Evolutionary conservation across 1,140 invertebrate genomes (phyloP).

Genomic region (Pararge aegeria): DNA sequence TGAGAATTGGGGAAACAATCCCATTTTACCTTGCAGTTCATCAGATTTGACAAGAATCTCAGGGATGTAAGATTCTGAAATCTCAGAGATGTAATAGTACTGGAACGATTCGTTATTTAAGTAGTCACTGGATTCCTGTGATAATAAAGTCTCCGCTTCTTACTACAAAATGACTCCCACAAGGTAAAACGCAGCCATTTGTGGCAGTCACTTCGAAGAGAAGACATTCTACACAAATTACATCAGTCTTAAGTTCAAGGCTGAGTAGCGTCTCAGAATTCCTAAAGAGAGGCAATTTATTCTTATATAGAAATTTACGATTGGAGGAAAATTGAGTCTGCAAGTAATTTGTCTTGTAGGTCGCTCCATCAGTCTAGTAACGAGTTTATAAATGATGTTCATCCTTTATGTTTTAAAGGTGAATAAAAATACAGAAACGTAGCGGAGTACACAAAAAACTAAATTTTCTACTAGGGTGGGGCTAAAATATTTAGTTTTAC

Average conservation of each 20-base stretch:
- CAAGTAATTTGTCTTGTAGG: slow-evolving; percentile 26
- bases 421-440: neutral
- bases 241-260: slow-evolving; percentile 24
- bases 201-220: slow-evolving; percentile 1
- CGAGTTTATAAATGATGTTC: slow-evolving; percentile 12
- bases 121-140: too few relatives aligned
- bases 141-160: neutral
- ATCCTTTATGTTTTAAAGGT: slow-evolving; percentile 8
- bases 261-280: slow-evolving; percentile 22
- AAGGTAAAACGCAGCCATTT: slow-evolving; percentile 11
- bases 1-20: too few relatives aligned
- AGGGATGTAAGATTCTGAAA: too few relatives aligned
- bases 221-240: slow-evolving; percentile 18
- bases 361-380: slow-evolving; percentile 15
- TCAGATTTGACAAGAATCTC: too few relatives aligned
- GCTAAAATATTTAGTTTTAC: too few relatives aligned
- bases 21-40: too few relatives aligned
- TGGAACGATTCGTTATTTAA: too few relatives aligned
- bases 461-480: too few relatives aligned
- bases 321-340: slow-evolving; percentile 16
- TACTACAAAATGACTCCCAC: slow-evolving; percentile 3
- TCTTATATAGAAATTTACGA: slow-evolving; percentile 13
- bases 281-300: slow-evolving; percentile 16
- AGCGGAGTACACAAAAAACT: too few relatives aligned
- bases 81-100: too few relatives aligned